Evolutionary conservation across 2,797 vertebrate genomes (phyloP).

Genomic region (Anniella stebbinsi): DNA sequence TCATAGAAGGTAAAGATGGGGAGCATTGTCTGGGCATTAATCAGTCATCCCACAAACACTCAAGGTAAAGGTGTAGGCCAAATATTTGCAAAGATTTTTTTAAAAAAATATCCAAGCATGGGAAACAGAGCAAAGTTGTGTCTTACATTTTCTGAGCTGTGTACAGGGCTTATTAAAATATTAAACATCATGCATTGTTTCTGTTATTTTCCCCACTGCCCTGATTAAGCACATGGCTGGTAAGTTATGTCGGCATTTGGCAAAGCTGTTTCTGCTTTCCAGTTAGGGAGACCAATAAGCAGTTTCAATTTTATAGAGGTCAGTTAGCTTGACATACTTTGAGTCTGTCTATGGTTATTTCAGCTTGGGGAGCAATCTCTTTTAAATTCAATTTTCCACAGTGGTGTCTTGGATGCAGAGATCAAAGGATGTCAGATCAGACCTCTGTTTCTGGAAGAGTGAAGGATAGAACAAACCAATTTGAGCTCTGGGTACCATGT

Average conservation of each 20-base stretch:
- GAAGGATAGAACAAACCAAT: not conserved
- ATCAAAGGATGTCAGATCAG: constrained; percentile 2
- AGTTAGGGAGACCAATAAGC: constrained; percentile 51
- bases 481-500: not conserved
- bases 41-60: not conserved
- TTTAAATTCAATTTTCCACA: constrained; percentile 43
- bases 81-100: not conserved
- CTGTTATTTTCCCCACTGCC: constrained; percentile 59
- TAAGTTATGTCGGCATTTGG: constrained; percentile 66
- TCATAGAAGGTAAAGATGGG: not conserved
- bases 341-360: constrained; percentile 14
- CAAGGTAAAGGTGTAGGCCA: not conserved
- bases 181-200: constrained; percentile 59
- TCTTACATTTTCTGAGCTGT: constrained; percentile 55
- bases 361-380: constrained; percentile 24
- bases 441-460: not conserved
- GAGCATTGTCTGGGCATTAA: not conserved
- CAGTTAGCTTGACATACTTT: constrained; percentile 42
- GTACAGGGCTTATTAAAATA: constrained; percentile 67
- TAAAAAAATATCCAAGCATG: not conserved
- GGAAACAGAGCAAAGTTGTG: constrained; percentile 40
- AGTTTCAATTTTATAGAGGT: constrained; percentile 43
- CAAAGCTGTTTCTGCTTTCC: constrained; percentile 23
- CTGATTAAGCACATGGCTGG: constrained; percentile 72
- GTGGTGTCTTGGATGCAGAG: not conserved